Base-by-base conservation (phyloP, 2,113 vertebrate genomes). In the Sander vitreus region DNA sequence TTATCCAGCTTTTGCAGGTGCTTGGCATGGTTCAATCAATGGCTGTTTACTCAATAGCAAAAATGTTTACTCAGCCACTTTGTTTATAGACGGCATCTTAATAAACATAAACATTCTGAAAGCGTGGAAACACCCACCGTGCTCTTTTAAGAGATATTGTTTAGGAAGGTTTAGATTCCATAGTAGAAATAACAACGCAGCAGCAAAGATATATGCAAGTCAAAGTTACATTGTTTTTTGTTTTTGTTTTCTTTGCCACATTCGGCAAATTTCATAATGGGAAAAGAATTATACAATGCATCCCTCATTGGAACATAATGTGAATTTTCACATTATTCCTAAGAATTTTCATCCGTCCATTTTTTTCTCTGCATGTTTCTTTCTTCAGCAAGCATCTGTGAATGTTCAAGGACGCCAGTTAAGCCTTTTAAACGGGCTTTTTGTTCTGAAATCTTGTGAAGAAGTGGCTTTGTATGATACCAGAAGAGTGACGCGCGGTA, bases 1-100 rank as follows among this genome's bases (percentile, higher is more conserved):
- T 75, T 68, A 25, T 88, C 73, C 90, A 91, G 83, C 83, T 86
- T 89, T 86, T 93, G 89, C 90, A 94, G 93, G 93, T 93, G 89
- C 78, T 91, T 83, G 89, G 83, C 88, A 78, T 33, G 64, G 77
- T 85, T 87, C 78, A 92, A 85, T 91, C 89, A 83, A 64, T 85
- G 76, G 74, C 39, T 89, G 85, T 93, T 93, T 91, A 92, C 71
- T 70, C 84, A 86, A 88, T 30, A 77, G 84, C 68, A 72, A 88
- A 91, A 91, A 88, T 90, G 85, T 92, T 90, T 93, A 89, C 85
- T 83, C 72, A 76, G 80, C 58, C 73, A 51, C 85, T 67, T 36
- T 91, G 89, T 93, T 92, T 93, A 91, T 80, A 66, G 58, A 57
- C 33, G 53, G 60, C 70, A 80, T 88, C 81, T 78, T 79, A 81